Evolutionary conservation across 2,113 vertebrate genomes (phyloP), one percentile per base, ranked within the genome.

Genomic region (Upupa epops): DNA sequence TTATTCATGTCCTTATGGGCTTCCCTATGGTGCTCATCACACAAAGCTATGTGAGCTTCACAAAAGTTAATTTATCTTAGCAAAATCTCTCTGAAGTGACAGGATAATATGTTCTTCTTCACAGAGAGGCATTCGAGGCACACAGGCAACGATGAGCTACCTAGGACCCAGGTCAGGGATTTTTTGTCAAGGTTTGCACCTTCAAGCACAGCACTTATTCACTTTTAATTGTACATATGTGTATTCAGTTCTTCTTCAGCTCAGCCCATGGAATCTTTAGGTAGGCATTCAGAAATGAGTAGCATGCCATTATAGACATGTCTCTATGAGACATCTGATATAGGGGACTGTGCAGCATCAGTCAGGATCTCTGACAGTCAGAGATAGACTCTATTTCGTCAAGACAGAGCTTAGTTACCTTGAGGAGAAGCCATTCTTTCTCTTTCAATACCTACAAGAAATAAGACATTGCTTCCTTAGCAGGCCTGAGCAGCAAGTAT

Each of bases 61-160:
- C 54, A 68, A 78, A 89, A 29, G 48, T 86, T 85, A 79, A 92
- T 93, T 84, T 92, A 48, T 92, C 66, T 92, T 61, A 81, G 81
- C 20, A 90, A 92, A 83, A 63, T 13, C 29, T 68, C 42, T 82
- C 34, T 0, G 0, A 76, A 84, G 66, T 73, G 55, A 88, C 70
- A 81, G 29, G 26, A 74, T 89, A 65, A 82, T 86, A 61, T 69
- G 87, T 83, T 56, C 36, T 20, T 18, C 37, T 83, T 92, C 81
- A 73, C 46, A 76, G 56, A 89, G 26, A 80, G 40, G 49, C 36
- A 77, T 40, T 56, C 61, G 25, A 65, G 14, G 10, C 59, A 58
- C 29, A 66, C 3, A 73, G 70, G 11, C 58, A 73, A 31, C 49
- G 22, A 21, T 51, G 34, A 90, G 20, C 4, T 66, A 76, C 16